Base-by-base conservation (phyloP, 2,888 invertebrate genomes). In the Peribatodes rhomboidaria region DNA sequence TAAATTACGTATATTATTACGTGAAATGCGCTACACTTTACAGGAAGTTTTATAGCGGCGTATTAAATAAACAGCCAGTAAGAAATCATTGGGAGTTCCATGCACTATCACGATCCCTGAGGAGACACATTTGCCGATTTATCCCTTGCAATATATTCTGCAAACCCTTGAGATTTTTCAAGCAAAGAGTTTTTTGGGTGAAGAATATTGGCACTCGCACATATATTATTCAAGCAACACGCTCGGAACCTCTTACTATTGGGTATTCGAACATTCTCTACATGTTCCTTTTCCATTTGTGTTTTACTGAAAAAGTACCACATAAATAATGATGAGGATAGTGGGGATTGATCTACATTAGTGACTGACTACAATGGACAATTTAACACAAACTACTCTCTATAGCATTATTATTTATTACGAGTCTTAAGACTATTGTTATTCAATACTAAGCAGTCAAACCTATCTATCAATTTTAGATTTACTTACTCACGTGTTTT, bases 221-320 rank as follows among this genome's bases (percentile, higher is more conserved):
- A 72, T 69, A 67, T 68, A 65, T 70, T 72, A 72, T 72, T 72
- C 68, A 70, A 69, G 67, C 62, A 61, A 68, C 68, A 67, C 55
- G 63, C 67, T 59, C 44, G 18, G 61, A 63, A 53, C 62, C 47
- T 64, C 58, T 68, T 70, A 42, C 58, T 68, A 67, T 71, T 69
- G 58, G 68, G 57, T 71, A 69, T 69, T 69, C 60, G 67, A 61
- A 68, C 58, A 68, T 67, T 44, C 58, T 57, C 56, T 61, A 68
- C 60, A 20, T 62, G 64, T 66, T 61, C 52, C 53, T 46, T 62
- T 67, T 68, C 57, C 44, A 60, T 67, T 71, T 65, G 50, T 67
- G 60, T 67, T 71, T 67, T 35, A 53, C 49, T 63, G 57, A 52
- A 20, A 55, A 64, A 54, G 41, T 53, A 58, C 27, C 22, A 35